These are phyloP conservation scores for Calcarius lapponicus DNA, from an alignment of 2,797 vertebrate genomes.

Conservation along the genomic window DNA sequence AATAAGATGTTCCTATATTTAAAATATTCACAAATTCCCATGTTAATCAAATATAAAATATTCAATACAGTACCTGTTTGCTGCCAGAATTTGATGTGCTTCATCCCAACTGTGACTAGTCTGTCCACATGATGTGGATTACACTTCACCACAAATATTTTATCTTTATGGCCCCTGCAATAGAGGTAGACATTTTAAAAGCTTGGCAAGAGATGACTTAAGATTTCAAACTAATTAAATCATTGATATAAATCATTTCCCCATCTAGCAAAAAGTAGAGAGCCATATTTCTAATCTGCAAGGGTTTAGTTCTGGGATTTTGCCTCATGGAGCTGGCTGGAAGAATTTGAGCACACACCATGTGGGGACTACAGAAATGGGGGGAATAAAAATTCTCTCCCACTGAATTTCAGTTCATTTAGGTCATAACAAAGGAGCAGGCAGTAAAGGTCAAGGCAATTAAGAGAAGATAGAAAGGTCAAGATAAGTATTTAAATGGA, in stretches of 20 bases:
- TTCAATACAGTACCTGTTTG: slow-evolving; percentile 85
- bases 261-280: neutral
- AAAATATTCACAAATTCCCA: neutral
- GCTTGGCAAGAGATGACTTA: neutral
- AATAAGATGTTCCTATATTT: neutral
- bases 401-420: neutral
- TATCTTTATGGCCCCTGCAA: slow-evolving; percentile 91
- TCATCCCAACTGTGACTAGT: slow-evolving; percentile 92
- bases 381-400: neutral
- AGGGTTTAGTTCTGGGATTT: neutral
- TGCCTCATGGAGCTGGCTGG: neutral
- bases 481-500: neutral
- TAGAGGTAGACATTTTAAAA: slow-evolving; percentile 14
- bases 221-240: neutral
- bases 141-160: slow-evolving; percentile 93
- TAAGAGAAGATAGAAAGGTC: neutral
- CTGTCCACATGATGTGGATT: slow-evolving; percentile 93
- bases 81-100: slow-evolving; percentile 98
- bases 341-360: neutral
- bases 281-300: neutral
- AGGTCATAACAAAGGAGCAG: neutral
- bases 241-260: neutral
- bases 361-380: neutral
- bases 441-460: neutral
- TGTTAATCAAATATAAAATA: neutral